phyloP scores from a whole-genome alignment of 2,113 vertebrate genomes.

The Poeciliopsis turrubarensis region DNA sequence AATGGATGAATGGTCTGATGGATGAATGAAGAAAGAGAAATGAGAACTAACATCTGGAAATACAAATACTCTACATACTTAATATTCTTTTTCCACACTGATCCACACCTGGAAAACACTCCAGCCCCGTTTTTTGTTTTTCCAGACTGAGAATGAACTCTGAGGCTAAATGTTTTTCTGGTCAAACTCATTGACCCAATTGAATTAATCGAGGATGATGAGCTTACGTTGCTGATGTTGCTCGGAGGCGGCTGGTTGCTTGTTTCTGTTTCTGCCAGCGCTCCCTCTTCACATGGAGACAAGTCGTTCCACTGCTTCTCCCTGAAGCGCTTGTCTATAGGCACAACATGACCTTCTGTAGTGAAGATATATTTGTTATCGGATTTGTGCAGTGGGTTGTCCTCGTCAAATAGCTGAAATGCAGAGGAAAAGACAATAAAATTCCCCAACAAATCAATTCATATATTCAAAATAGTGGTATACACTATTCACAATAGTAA shows the following conservation, averaged over 20 bases:
- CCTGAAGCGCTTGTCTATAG: slow-evolving; percentile 89
- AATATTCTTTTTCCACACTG: no score
- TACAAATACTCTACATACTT: no score
- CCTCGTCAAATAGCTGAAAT: slow-evolving; percentile 92
- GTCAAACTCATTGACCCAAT: no score
- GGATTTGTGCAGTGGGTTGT: slow-evolving; percentile 93
- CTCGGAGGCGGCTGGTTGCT: slow-evolving; percentile 54
- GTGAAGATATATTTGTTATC: slow-evolving; percentile 96
- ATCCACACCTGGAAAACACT: no score
- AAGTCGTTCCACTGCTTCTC: slow-evolving; percentile 87
- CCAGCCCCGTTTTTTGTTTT: no score
- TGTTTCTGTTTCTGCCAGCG: slow-evolving; percentile 46
- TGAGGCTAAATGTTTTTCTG: no score
- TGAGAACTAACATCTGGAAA: no score
- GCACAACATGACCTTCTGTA: slow-evolving; percentile 95
- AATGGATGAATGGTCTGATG: no score
- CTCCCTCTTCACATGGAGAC: slow-evolving; percentile 73
- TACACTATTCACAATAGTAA: no score
- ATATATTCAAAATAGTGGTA: not conserved
- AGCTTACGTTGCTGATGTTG: slow-evolving; percentile 91
- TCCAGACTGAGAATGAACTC: no score
- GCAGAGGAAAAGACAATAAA: not conserved
- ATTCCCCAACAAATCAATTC: not conserved
- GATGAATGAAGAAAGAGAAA: no score
- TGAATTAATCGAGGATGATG: not conserved